Base-by-base conservation (phyloP, 2,113 vertebrate genomes). In the Gnathochromis pfefferi region DNA sequence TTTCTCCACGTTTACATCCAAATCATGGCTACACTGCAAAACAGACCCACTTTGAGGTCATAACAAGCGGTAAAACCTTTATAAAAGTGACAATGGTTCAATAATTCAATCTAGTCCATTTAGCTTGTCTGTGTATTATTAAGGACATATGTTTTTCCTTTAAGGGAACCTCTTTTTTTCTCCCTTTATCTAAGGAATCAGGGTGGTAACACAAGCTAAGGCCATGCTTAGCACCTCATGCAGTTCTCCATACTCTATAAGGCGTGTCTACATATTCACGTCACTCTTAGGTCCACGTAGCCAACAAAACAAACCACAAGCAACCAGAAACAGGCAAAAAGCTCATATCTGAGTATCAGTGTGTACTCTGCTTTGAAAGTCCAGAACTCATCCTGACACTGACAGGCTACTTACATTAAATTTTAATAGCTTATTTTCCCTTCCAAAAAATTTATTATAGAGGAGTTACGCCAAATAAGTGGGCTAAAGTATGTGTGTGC, bases 191-290 rank as follows among this genome's bases (percentile, higher is more conserved):
- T 17, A 68, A 23, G 68, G 54, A 91, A 73, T 40, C 81, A 28
- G 28, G 31, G 45, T n/a, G 51, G 31, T 88, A 85, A 87, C 80
- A 70, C 7, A 26, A 85, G 63, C 85, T 85, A 33, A 12, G 33
- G 78, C 28, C 60, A 78, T 23, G 84, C 65, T 90, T 83, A 51
- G 63, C 68, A 84, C 75, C 55, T 83, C 40, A 75, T 17, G 80
- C 60, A 87, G 80, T 80, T 84, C 42, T 78, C 4, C 23, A 79
- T 82, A 93, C 93, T 78, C 73, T 12, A 33, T 33, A 51, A 95
- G 92, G 87, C 70, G 82, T 83, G 55, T 83, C 90, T 95, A 92
- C 94, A 91, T 92, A 80, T 84, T 87, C 7, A 78, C n/a, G 42
- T 86, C 42, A 78, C 70, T 85, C 85, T 83, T 54, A 92, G 68